Percentiles rank a stretch among this genome's conserved stretches.
phyloP scores from a whole-genome alignment of 2,888 invertebrate genomes.

The Unio delphinus region DNA sequence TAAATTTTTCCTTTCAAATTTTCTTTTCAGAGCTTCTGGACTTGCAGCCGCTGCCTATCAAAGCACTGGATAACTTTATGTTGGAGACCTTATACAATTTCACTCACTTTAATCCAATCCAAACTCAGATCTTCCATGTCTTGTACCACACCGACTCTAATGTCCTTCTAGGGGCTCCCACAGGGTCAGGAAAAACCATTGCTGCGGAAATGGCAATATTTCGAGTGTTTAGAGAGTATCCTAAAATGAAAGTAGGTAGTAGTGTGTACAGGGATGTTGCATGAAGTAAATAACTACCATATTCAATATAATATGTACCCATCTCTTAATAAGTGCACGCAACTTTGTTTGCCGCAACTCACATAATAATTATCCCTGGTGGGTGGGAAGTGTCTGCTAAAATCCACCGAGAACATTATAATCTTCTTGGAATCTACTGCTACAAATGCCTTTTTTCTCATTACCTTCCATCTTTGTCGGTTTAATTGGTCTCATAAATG shows the following conservation, averaged over 20 bases:
- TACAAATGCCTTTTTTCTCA: too few species aligned
- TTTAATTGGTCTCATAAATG: too few species aligned
- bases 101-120: constrained; percentile 97
- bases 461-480: too few species aligned
- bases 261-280: neutral
- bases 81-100: constrained; percentile 90
- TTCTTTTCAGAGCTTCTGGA: constrained; percentile 83
- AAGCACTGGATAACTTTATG: constrained; percentile 82
- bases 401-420: too few species aligned
- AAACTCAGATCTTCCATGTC: constrained; percentile 96
- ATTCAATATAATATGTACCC: too few species aligned
- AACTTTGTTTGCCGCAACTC: too few species aligned
- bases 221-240: constrained; percentile 86
- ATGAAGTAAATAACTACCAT: too few species aligned
- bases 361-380: too few species aligned
- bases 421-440: too few species aligned
- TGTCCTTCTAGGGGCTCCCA: constrained; percentile 90
- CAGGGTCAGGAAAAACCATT: constrained; percentile 98
- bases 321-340: too few species aligned
- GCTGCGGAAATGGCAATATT: constrained; percentile 98
- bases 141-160: constrained; percentile 95
- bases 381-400: too few species aligned
- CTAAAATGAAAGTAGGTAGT: constrained; percentile 74
- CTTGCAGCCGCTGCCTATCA: constrained; percentile 89
- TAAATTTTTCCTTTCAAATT: too few species aligned